Evolutionary conservation across 2,113 vertebrate species (phyloP).

Genomic region (Trachemys scripta): DNA sequence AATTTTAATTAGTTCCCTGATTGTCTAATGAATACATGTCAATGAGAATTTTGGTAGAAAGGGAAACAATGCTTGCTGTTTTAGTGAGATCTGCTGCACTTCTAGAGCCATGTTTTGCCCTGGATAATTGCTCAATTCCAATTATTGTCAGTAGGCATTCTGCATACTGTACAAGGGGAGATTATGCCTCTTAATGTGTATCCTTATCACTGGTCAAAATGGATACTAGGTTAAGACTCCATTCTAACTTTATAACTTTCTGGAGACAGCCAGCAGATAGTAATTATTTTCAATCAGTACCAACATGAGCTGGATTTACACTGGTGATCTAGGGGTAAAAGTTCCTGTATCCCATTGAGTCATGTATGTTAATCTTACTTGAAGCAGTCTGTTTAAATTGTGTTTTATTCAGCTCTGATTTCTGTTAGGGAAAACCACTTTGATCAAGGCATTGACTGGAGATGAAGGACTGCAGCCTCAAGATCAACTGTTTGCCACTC

Average conservation of each 20-base stretch:
- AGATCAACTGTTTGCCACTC: constrained; percentile 92
- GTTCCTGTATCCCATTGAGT: neutral
- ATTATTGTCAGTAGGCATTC: neutral
- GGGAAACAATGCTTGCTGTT: neutral
- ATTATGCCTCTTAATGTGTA: neutral
- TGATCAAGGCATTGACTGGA: constrained; percentile 92
- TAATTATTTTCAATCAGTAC: neutral
- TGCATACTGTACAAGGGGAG: neutral
- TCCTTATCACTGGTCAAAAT: neutral
- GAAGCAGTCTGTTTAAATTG: neutral
- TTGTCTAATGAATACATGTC: neutral
- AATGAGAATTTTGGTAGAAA: neutral
- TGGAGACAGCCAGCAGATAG: neutral
- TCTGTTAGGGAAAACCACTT: constrained; percentile 90
- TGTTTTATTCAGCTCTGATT: neutral
- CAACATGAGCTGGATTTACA: neutral
- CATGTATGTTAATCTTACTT: neutral
- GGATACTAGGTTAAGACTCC: neutral
- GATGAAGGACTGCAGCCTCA: constrained; percentile 85
- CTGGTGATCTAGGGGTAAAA: neutral
- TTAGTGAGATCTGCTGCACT: neutral
- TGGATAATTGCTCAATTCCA: neutral
- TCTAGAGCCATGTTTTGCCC: neutral
- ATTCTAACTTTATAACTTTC: neutral
- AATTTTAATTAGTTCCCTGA: constrained; percentile 25